Base-by-base conservation (phyloP, 2,113 vertebrate species). In the Seriola aureovittata region DNA sequence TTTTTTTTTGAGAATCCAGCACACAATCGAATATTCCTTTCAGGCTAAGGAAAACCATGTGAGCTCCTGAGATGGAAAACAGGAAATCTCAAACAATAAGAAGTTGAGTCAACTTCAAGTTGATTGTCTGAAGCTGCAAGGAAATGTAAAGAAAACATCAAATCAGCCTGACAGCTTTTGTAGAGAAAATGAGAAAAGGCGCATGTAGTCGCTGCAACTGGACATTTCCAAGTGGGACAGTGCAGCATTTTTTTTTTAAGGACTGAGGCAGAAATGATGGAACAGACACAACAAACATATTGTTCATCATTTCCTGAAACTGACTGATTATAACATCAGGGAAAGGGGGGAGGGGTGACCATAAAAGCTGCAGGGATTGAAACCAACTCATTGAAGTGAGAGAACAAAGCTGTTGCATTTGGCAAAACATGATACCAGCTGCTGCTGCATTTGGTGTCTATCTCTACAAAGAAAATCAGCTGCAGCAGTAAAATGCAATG, bases 61-160 rank as follows among this genome's bases (percentile, higher is more conserved):
- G 17, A 86, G 67, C 75, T 78, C 72, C 69, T 65, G 71, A 79
- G 82, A 90, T 82, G 0, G 60, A 94, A 95, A 95, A 96, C 94
- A 95, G 95, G 95, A 96, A 95, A 90, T 75, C 40, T 88, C 57
- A 75, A 91, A 95, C 94, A 95, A 95, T 95, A 94, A 91, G 85
- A 86, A 87, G 83, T 86, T 74, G 76, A 93, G 78, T 91, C 83
- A 87, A 82, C 89, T 89, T 86, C 54, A 78, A 85, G 86, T 73
- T 77, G 48, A 90, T 93, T 94, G 90, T 91, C 82, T 85, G 78
- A 86, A 84, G 85, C 78, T 21, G 54, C 82, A 74, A 93, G 89
- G 92, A 89, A 92, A 94, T 42, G 74, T 75, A 92, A 89, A 86
- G 85, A 90, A 94, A 91, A 91, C 90, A 92, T 80, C 23, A 82